These are phyloP conservation scores for Drosophila rufa DNA, from an alignment of 1,140 invertebrate species.

Conservation along the genomic window DNA sequence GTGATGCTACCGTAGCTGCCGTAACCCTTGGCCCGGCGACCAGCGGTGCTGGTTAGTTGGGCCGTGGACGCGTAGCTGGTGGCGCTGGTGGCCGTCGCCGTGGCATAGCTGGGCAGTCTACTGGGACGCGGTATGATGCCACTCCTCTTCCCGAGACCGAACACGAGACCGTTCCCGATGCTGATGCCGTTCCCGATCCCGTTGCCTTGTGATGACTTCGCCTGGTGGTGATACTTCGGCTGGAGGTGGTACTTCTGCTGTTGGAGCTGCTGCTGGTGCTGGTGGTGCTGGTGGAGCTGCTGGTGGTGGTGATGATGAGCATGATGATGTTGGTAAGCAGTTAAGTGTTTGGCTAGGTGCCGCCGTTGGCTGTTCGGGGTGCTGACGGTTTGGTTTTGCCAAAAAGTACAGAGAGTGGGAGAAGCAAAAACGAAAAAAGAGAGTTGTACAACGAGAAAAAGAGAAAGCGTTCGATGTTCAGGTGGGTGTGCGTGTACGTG, in stretches of 20 bases:
- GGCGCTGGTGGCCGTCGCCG: slow-evolving; percentile 71
- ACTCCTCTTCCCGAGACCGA: slow-evolving; percentile 2
- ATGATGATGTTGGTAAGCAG: slow-evolving; percentile 72
- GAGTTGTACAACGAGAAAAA: slow-evolving; percentile 82
- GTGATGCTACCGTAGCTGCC: slow-evolving; percentile 44
- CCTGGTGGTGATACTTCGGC: slow-evolving; percentile 16
- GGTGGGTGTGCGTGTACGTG: slow-evolving; percentile 24
- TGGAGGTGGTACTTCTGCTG: slow-evolving; percentile 18
- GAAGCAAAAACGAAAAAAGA: slow-evolving; percentile 76
- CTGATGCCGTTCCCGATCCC: not conserved
- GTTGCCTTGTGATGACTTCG: slow-evolving; percentile 12
- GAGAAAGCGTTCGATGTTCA: slow-evolving; percentile 73
- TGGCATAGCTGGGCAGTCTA: slow-evolving; percentile 69
- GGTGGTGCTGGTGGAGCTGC: slow-evolving; percentile 39
- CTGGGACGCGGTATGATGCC: slow-evolving; percentile 31
- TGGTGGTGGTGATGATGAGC: slow-evolving; percentile 59
- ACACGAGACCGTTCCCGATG: not conserved
- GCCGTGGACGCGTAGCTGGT: slow-evolving; percentile 74
- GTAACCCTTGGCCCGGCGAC: slow-evolving; percentile 20
- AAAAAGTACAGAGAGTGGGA: slow-evolving; percentile 65
- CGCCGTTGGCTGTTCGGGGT: slow-evolving; percentile 85
- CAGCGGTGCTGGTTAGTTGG: slow-evolving; percentile 57
- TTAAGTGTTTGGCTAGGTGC: slow-evolving; percentile 83
- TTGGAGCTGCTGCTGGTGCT: slow-evolving; percentile 14
- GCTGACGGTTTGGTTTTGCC: slow-evolving; percentile 70